phyloP scores from a whole-genome alignment of 2,888 invertebrate species.

The Eurois occulta region DNA sequence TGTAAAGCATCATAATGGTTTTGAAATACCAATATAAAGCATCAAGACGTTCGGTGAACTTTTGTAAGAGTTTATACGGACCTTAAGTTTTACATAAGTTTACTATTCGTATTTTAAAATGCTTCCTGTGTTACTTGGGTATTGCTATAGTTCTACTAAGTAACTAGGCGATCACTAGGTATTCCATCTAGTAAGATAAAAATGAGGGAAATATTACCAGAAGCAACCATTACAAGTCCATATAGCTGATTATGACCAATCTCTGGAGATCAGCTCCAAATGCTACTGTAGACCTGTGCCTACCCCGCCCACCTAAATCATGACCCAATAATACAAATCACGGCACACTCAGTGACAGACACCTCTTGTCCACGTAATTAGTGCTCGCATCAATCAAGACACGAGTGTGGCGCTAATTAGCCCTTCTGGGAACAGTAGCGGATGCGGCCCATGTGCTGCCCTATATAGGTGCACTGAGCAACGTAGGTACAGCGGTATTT shows the following conservation, averaged over 20 bases:
- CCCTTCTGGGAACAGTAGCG: constrained; percentile 68
- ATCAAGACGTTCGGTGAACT: no score
- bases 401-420: constrained; percentile 79
- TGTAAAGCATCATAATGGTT: no score
- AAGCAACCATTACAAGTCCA: neutral
- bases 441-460: constrained; percentile 56
- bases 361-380: constrained; percentile 76
- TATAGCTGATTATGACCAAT: neutral
- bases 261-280: neutral
- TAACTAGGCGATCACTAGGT: neutral
- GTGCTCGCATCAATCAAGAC: constrained; percentile 80
- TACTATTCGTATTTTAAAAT: no score
- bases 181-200: neutral
- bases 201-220: neutral
- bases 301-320: constrained; percentile 41
- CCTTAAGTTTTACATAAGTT: no score
- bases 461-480: constrained; percentile 39
- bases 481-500: constrained; percentile 1
- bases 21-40: no score
- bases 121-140: no score
- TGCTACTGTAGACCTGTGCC: neutral
- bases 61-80: no score
- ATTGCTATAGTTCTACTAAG: neutral
- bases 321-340: constrained; percentile 65
- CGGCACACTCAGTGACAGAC: constrained; percentile 58